Evolutionary conservation across 2,888 invertebrate species (phyloP).

Genomic region (Aromia moschata): DNA sequence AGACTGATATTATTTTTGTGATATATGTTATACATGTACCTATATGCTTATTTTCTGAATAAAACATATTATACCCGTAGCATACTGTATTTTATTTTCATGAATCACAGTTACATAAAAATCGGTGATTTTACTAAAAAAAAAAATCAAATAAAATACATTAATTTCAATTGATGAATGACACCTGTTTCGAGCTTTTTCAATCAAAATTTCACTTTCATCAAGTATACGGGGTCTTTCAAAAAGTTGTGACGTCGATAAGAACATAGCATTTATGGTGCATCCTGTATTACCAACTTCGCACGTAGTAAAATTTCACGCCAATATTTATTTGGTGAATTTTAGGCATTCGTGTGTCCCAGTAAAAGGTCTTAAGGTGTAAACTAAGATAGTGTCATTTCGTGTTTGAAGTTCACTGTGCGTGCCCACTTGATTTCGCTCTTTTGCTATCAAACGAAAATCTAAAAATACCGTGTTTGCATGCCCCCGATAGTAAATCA

Average conservation of each 20-base stretch:
- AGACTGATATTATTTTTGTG: constrained; percentile 44
- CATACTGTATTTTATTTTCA: constrained; percentile 17
- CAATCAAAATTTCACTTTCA: too few species aligned
- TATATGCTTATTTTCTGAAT: constrained; percentile 23
- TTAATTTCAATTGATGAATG: too few species aligned
- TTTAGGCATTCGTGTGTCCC: constrained; percentile 38
- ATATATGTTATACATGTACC: constrained; percentile 32
- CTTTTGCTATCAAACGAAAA: constrained; percentile 46
- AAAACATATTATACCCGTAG: constrained; percentile 3
- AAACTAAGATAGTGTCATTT: constrained; percentile 43
- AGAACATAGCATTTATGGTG: too few species aligned
- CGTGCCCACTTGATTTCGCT: constrained; percentile 50
- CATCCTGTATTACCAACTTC: constrained; percentile 4
- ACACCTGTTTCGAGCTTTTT: too few species aligned
- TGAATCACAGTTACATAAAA: too few species aligned
- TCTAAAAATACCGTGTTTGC: constrained; percentile 47
- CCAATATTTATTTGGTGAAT: constrained; percentile 31
- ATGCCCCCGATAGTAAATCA: constrained; percentile 47
- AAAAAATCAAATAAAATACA: too few species aligned
- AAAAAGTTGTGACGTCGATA: too few species aligned
- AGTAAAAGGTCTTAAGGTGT: constrained; percentile 42
- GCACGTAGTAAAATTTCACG: constrained; percentile 24
- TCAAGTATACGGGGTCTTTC: too few species aligned
- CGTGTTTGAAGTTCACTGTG: constrained; percentile 46
- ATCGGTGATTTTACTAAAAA: too few species aligned